A percentile compares a stretch with the other conserved stretches of the same genome.
Evolutionary conservation across 1,140 invertebrate genomes (phyloP).

Genomic region (Orius insidiosus): DNA sequence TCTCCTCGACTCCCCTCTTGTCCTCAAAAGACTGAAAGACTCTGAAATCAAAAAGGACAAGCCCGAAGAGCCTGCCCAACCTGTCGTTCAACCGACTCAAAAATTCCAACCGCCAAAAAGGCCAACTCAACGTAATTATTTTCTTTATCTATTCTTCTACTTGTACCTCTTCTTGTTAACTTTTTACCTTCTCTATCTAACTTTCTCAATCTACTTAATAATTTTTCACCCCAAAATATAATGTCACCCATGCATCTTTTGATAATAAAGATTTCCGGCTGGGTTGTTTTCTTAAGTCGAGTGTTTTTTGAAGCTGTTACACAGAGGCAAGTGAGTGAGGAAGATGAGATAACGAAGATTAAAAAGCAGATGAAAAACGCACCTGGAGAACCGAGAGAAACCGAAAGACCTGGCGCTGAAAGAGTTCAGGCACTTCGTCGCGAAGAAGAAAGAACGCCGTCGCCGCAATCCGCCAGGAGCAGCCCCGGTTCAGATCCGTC

Average conservation of each 20-base stretch:
- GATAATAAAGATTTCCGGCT: too few species aligned
- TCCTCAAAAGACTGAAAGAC: conserved; percentile 74
- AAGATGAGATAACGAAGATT: conserved; percentile 75
- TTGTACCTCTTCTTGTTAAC: not conserved
- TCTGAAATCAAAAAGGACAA: conserved; percentile 55
- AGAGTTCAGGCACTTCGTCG: conserved; percentile 29
- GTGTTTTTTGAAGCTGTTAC: conserved; percentile 8
- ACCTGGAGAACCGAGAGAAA: conserved; percentile 34
- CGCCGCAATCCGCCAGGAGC: conserved; percentile 5
- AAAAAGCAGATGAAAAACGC: conserved; percentile 68
- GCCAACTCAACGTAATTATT: conserved; percentile 23
- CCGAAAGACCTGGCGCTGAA: conserved; percentile 30
- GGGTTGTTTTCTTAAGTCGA: too few species aligned
- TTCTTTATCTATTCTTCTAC: not conserved
- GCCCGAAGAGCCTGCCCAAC: conserved; percentile 32
- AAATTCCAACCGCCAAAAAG: conserved; percentile 20
- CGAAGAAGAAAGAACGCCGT: conserved; percentile 20
- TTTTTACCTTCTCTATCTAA: not conserved
- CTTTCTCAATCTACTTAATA: not conserved
- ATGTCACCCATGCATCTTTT: not conserved
- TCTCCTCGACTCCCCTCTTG: conserved; percentile 71
- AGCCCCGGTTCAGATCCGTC: conserved; percentile 13
- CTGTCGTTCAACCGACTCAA: conserved; percentile 26
- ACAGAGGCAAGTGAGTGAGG: conserved; percentile 57
- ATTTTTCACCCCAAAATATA: not conserved